Percentiles rank a stretch among this genome's conserved stretches.
phyloP scores from a whole-genome alignment of 2,113 vertebrate genomes.

The Scartelaos histophorus region DNA sequence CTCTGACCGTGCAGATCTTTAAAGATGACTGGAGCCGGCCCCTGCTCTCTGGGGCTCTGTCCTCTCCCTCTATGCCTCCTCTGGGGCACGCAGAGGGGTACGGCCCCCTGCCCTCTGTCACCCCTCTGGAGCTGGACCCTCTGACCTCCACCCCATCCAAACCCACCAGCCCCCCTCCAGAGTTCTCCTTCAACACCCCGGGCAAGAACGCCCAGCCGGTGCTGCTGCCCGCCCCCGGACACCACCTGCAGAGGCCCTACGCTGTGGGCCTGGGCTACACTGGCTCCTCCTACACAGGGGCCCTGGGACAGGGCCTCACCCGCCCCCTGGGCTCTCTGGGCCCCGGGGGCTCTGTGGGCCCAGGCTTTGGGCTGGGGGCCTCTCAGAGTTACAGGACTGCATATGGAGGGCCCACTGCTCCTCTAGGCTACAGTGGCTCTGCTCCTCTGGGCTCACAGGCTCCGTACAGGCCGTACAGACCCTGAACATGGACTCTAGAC shows the following conservation, averaged over 20 bases:
- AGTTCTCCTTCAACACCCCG: slow-evolving; percentile 92
- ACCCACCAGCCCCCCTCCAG: slow-evolving; percentile 87
- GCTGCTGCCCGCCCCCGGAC: slow-evolving; percentile 79
- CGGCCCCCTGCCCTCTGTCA: slow-evolving; percentile 63
- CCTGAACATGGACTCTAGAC: slow-evolving; percentile 65
- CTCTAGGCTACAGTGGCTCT: slow-evolving; percentile 78
- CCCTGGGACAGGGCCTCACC: slow-evolving; percentile 78
- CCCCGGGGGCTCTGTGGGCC: slow-evolving; percentile 2
- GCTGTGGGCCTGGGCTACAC: slow-evolving; percentile 82
- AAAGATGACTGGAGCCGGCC: slow-evolving; percentile 96
- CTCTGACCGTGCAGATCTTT: slow-evolving; percentile 94
- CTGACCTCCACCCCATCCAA: slow-evolving; percentile 92
- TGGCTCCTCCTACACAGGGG: slow-evolving; percentile 71
- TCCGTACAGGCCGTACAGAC: slow-evolving; percentile 77
- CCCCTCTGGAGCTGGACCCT: slow-evolving; percentile 71
- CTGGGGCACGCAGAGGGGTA: slow-evolving; percentile 80
- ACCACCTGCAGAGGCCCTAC: slow-evolving; percentile 79
- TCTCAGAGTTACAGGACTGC: slow-evolving; percentile 86
- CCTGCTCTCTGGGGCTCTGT: slow-evolving; percentile 81
- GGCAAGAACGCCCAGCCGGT: slow-evolving; percentile 85
- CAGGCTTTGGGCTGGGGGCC: slow-evolving; percentile 50
- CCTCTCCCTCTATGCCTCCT: slow-evolving; percentile 68
- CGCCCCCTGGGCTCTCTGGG: slow-evolving; percentile 15
- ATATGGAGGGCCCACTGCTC: slow-evolving; percentile 67
- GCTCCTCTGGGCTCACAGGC: slow-evolving; percentile 68